Base-by-base conservation (phyloP, 2,888 invertebrate genomes). In the Hydrotaea diabolus region DNA sequence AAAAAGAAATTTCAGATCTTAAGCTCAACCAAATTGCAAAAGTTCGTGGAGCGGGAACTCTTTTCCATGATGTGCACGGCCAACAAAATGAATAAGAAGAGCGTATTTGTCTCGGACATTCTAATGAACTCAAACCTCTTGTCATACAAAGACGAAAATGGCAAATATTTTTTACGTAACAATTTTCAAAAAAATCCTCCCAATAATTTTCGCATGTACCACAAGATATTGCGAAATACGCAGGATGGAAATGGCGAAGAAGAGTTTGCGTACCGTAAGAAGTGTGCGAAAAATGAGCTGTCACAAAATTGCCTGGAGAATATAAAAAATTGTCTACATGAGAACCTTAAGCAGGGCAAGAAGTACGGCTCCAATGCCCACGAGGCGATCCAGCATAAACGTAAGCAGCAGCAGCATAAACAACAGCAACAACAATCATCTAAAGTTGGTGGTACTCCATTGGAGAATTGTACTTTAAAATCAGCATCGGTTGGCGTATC, bases 21-120 rank as follows among this genome's bases (percentile, higher is more conserved):
- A 46, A 77, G 55, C 59, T 83, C 66, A 69, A 86, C 66, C 79
- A 88, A 74, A 74, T 81, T 87, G 21, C 87, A 86, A 75, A 88
- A 88, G 80, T 88, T 88, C 80, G 88, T 88, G 69, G 89, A 89
- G 72, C 88, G 88, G 55, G 89, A 89, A 85, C 84, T 89, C 0
- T 89, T 89, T 71, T 88, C 89, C 2, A 71, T 89, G 13, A 88
- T 89, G 89, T 88, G 89, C 62, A 88, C 88, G 75, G 80, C 89
- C 7, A 88, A 88, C 74, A 88, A 87, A 84, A 87, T 86, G 79
- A 88, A 87, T 71, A 89, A 88, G 73, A 88, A 88, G 71, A 86
- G 87, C 43, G 86, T 89, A 55, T 89, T 89, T 66, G 88, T 89
- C 53, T 89, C 89, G 17, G 89, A 89, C 78, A 87, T 89, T 17